These are phyloP conservation scores for Chalcis sispes DNA, from an alignment of 2,888 invertebrate genomes.

Conservation along the genomic window DNA sequence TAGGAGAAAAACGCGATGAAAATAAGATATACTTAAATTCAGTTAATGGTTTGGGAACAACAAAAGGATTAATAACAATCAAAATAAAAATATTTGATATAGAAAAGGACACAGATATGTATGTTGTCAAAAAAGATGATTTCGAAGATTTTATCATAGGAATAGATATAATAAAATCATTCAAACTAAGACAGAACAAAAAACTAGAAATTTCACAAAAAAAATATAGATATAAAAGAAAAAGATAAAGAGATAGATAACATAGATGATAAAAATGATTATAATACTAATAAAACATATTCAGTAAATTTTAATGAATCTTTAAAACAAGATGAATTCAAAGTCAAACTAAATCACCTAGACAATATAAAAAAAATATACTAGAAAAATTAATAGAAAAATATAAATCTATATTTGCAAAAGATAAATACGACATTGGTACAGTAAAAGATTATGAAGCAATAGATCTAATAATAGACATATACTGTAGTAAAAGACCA, in stretches of 20 bases:
- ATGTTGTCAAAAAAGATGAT: conserved; percentile 58
- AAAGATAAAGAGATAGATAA: conserved; percentile 44
- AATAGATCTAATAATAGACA: conserved; percentile 58
- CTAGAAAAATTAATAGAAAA: conserved; percentile 51
- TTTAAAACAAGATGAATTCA: conserved; percentile 35
- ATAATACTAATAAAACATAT: conserved; percentile 41
- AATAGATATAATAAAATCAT: conserved; percentile 63
- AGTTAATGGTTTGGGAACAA: conserved; percentile 10
- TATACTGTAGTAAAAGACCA: too few relatives aligned
- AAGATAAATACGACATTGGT: conserved; percentile 60
- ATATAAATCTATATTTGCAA: conserved; percentile 58
- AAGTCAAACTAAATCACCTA: conserved; percentile 31
- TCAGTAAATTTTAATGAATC: conserved; percentile 51
- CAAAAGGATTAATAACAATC: conserved; percentile 57
- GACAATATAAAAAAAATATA: conserved; percentile 46
- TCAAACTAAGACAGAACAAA: conserved; percentile 58
- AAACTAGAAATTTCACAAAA: conserved; percentile 32
- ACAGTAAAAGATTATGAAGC: conserved; percentile 59
- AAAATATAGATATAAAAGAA: conserved; percentile 35
- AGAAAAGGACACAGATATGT: conserved; percentile 57
- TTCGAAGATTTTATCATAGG: conserved; percentile 63
- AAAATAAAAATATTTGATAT: conserved; percentile 61
- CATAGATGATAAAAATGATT: too few relatives aligned
- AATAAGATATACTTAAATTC: too few relatives aligned
- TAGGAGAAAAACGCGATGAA: too few relatives aligned